phyloP scores from a whole-genome alignment of 2,797 vertebrate species.

The Microhierax caerulescens region DNA sequence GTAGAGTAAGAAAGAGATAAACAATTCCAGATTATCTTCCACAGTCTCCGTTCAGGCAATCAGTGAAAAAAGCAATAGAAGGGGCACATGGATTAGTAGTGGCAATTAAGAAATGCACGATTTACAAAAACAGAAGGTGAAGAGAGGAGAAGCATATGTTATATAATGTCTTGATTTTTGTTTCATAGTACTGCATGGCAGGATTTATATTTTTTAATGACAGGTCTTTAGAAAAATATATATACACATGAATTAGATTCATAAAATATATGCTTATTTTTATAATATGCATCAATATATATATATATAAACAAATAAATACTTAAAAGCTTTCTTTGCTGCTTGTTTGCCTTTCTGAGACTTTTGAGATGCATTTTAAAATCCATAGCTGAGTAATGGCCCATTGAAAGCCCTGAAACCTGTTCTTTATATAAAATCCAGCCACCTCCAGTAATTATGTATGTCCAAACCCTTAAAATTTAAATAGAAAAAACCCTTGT shows the following conservation, averaged over 20 bases:
- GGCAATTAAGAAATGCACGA: not conserved
- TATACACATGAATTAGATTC: not conserved
- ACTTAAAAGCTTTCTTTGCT: not conserved
- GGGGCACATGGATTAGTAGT: not conserved
- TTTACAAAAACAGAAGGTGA: not conserved
- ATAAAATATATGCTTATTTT: not conserved
- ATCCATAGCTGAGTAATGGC: not conserved
- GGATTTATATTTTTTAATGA: not conserved
- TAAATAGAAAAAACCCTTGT: not conserved
- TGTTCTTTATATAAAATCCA: not conserved
- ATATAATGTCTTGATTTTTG: not conserved
- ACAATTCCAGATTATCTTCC: not conserved
- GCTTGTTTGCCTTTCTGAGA: not conserved
- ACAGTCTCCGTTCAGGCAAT: not conserved
- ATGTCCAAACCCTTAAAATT: not conserved
- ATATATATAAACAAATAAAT: not conserved
- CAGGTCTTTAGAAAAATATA: not conserved
- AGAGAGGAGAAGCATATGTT: not conserved
- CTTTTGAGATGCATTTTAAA: not conserved
- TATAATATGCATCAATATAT: accelerated
- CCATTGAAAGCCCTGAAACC: not conserved
- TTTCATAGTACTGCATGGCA: not conserved
- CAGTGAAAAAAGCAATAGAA: not conserved
- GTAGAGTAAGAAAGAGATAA: not conserved
- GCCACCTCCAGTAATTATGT: not conserved